phyloP scores from a whole-genome alignment of 2,888 invertebrate species.

The Apamea sordens region DNA sequence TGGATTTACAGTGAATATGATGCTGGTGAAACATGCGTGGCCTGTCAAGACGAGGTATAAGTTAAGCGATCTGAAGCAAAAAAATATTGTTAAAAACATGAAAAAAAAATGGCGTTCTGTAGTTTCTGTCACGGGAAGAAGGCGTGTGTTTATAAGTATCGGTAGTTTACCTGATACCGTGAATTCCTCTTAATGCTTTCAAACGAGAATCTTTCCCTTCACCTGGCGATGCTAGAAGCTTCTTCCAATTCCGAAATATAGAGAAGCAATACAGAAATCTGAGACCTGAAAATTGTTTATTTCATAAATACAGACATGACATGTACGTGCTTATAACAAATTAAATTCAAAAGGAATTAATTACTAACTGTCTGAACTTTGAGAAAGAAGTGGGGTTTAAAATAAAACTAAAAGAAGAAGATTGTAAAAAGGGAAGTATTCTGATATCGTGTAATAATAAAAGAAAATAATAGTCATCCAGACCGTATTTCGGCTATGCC shows the following conservation, averaged over 20 bases:
- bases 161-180: conserved; percentile 68
- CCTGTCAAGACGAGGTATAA: conserved; percentile 7
- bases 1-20: conserved; percentile 51
- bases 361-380: neutral
- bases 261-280: conserved; percentile 71
- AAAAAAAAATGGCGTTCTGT: neutral
- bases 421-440: neutral
- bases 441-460: neutral
- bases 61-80: conserved; percentile 30
- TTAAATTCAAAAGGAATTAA: neutral
- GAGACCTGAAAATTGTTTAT: conserved; percentile 17
- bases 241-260: conserved; percentile 71
- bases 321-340: neutral
- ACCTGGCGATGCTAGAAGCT: conserved; percentile 25
- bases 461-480: no score
- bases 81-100: neutral
- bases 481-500: no score
- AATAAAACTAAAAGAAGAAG: neutral
- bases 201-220: conserved; percentile 39
- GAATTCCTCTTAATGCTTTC: conserved; percentile 60
- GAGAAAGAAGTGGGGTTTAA: neutral
- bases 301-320: neutral
- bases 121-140: neutral
- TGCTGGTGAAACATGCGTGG: conserved; percentile 46
- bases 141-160: no score